These are phyloP conservation scores for Danaus plexippus DNA, from an alignment of 1,140 invertebrate genomes.

Conservation along the genomic window DNA sequence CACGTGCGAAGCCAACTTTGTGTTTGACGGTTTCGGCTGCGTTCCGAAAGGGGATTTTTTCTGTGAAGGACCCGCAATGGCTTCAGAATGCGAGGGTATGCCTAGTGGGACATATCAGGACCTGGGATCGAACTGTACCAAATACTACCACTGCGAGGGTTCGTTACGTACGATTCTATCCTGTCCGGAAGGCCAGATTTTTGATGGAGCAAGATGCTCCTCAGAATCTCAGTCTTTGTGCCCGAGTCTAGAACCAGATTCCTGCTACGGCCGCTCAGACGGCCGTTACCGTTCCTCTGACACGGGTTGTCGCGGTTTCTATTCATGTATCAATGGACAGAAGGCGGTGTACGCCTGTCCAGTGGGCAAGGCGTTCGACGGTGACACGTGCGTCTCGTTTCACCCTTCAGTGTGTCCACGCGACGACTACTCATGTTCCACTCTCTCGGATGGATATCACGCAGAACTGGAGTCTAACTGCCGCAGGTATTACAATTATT, in stretches of 20 bases:
- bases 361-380: constrained; percentile 69
- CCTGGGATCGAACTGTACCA: constrained; percentile 62
- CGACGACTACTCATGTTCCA: constrained; percentile 64
- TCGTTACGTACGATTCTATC: constrained; percentile 51
- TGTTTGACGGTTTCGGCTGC: constrained; percentile 58
- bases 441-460: constrained; percentile 72
- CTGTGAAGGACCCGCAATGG: constrained; percentile 57
- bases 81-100: constrained; percentile 59
- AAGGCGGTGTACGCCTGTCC: constrained; percentile 73
- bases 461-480: constrained; percentile 69
- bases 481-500: constrained; percentile 52
- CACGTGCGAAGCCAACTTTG: constrained; percentile 39
- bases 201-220: constrained; percentile 69
- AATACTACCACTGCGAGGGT: constrained; percentile 69
- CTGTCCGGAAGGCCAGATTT: constrained; percentile 62
- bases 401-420: constrained; percentile 61
- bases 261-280: constrained; percentile 66
- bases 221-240: constrained; percentile 49
- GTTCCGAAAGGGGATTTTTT: constrained; percentile 38
- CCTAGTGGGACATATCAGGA: constrained; percentile 69
- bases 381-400: constrained; percentile 66
- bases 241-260: constrained; percentile 65
- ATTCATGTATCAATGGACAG: constrained; percentile 70
- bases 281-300: constrained; percentile 73
- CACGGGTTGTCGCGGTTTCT: constrained; percentile 74